phyloP scores from a whole-genome alignment of 2,113 vertebrate genomes.

The Felis catus region F.catus_Fca126_mat1.0 CM031423.1:2575501-2576000 shows the following conservation, averaged over 20 bases:
- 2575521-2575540: not conserved
- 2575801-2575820: not conserved
- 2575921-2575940: rapidly evolving
- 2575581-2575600: not conserved
- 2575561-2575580: not conserved
- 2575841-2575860: not conserved
- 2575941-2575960: not conserved
- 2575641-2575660: not conserved
- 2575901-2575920: rapidly evolving
- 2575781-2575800: not conserved
- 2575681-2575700: rapidly evolving
- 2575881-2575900: rapidly evolving
- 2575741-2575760: not conserved
- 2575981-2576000: rapidly evolving
- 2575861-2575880: not conserved
- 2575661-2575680: not conserved
- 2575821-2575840: not conserved
- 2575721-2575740: rapidly evolving
- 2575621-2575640: not conserved
- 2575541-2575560: rapidly evolving
- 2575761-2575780: not conserved
- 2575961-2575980: not conserved
- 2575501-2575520: rapidly evolving
- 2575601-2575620: not conserved
- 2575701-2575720: no score